These are phyloP conservation scores for Salpingus planirostris DNA, from an alignment of 2,888 invertebrate genomes.

Conservation along the genomic window DNA sequence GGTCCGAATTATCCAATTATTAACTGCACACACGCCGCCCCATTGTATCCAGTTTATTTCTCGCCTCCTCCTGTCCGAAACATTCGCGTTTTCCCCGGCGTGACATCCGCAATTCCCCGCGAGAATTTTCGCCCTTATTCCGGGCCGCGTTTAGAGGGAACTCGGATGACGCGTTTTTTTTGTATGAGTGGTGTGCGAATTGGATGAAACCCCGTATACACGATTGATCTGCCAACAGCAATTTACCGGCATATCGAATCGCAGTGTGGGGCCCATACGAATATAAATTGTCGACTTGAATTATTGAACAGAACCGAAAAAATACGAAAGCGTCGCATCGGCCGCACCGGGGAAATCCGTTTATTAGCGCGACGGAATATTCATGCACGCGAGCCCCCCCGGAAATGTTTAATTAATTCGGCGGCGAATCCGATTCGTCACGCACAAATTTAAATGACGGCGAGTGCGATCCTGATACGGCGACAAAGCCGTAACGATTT, in stretches of 20 bases:
- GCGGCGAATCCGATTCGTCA: slow-evolving; percentile 17
- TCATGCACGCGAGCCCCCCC: slow-evolving; percentile 7
- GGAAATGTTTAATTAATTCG: slow-evolving; percentile 15
- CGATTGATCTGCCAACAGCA: slow-evolving; percentile 38
- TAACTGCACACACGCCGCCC: slow-evolving; percentile 24
- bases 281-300: slow-evolving; percentile 30
- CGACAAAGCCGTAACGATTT: slow-evolving; percentile 25
- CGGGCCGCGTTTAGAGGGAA: no score
- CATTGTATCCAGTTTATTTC: slow-evolving; percentile 30
- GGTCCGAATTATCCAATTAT: slow-evolving; percentile 30
- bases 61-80: slow-evolving; percentile 30
- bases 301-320: slow-evolving; percentile 20
- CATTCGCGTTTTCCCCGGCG: slow-evolving; percentile 18
- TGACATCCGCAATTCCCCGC: slow-evolving; percentile 11
- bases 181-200: slow-evolving; percentile 11
- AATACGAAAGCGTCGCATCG: not conserved
- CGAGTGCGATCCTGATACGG: no score
- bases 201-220: slow-evolving; percentile 26
- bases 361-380: slow-evolving; percentile 2
- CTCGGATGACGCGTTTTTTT: slow-evolving; percentile 28
- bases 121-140: slow-evolving; percentile 26
- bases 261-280: slow-evolving; percentile 28
- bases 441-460: slow-evolving; percentile 18
- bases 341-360: not conserved
- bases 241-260: slow-evolving; percentile 33